Conservation (phyloP, 2,888 invertebrate species). For the Clivina fossor region DNA sequence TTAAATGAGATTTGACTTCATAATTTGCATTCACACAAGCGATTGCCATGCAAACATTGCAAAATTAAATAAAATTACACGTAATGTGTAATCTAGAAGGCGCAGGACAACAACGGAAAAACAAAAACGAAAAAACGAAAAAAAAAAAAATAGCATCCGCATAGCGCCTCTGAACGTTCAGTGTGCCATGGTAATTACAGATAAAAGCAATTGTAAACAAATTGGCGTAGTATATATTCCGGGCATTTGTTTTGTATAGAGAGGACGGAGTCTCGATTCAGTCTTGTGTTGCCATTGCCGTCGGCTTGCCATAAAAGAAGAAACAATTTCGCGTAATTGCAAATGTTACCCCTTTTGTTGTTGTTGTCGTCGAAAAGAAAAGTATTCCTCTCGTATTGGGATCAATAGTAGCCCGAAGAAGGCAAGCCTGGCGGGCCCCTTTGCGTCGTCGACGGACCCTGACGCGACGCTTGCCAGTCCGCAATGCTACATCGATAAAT, state of each 20-base stretch:
- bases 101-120: not conserved
- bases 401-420: conserved; percentile 16
- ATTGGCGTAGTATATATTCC: conserved; percentile 20
- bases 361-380: conserved; percentile 14
- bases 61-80: conserved; percentile 27
- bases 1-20: too few relatives aligned
- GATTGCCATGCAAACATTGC: too few relatives aligned
- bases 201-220: conserved; percentile 30
- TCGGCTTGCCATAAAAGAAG: conserved; percentile 21
- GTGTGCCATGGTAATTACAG: conserved; percentile 16
- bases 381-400: conserved; percentile 17
- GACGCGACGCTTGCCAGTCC: too few relatives aligned
- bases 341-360: conserved; percentile 28
- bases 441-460: not conserved
- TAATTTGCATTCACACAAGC: too few relatives aligned
- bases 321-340: conserved; percentile 31
- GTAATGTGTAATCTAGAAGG: conserved; percentile 14
- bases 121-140: not conserved
- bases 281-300: too few relatives aligned
- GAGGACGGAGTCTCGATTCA: not conserved
- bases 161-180: not conserved
- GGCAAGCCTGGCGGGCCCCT: not conserved
- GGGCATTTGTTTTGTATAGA: not conserved
- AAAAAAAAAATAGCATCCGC: not conserved
- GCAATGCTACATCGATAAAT: too few relatives aligned